A percentile compares a stretch with the other conserved stretches of the same genome.
Evolutionary conservation across 2,113 vertebrate genomes (phyloP).

Genomic region (Aplodontia rufa): DNA sequence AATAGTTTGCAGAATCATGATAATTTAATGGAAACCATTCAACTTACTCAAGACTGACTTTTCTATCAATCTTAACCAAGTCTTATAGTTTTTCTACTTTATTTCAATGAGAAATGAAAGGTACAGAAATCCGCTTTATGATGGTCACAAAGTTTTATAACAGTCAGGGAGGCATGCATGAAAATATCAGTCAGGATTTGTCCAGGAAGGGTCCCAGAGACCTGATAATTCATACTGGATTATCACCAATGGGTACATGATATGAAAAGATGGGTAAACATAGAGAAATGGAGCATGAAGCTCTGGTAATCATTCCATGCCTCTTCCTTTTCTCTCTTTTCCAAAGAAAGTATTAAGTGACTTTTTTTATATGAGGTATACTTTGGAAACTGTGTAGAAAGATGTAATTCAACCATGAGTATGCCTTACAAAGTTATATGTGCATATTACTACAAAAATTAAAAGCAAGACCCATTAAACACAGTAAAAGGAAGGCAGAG

Average conservation of each 20-base stretch:
- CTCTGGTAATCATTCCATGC: not conserved
- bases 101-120: not conserved
- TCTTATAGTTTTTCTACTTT: conserved; percentile 9
- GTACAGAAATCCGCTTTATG: not conserved
- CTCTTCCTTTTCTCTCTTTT: not conserved
- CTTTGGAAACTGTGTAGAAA: not conserved
- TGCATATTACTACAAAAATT: not conserved
- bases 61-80: not conserved
- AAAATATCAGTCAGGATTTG: not conserved
- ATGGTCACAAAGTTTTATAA: not conserved
- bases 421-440: not conserved
- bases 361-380: not conserved
- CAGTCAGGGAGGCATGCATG: not conserved
- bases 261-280: fast-evolving
- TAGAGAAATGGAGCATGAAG: not conserved
- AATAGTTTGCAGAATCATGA: not conserved
- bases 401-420: not conserved
- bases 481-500: not conserved
- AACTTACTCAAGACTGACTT: not conserved
- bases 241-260: not conserved
- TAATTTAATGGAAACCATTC: not conserved
- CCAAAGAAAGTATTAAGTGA: not conserved
- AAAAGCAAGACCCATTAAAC: not conserved
- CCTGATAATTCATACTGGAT: not conserved
- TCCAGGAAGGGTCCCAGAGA: not conserved